Evolutionary conservation across 2,113 vertebrate genomes (phyloP), one percentile per base, ranked within the genome.

Genomic region (Clarias gariepinus): DNA sequence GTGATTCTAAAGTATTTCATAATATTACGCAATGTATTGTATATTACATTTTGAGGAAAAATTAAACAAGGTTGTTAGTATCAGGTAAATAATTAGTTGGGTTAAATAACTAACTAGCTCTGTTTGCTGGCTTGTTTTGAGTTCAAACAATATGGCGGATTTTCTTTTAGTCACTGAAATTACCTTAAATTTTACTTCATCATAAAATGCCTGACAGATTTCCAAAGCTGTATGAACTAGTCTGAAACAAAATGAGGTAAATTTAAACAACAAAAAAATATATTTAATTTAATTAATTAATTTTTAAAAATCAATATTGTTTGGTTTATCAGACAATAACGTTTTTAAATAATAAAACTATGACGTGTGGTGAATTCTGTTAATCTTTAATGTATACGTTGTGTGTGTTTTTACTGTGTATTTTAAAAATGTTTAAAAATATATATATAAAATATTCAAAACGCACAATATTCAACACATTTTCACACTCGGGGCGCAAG

Each of bases 401-500:
- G 1, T 16, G 4, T 15, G 15, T 15, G 5, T 9, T 28, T 28
- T 30, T 78, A 10, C 10, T 19, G 55, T 28, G 28, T 28, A 28
- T 25, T 1, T 1, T n/a, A n/a, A n/a, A n/a, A n/a, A n/a, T n/a
- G n/a, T n/a, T n/a, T n/a, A n/a, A n/a, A n/a, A n/a, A n/a, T n/a
- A n/a, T n/a, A n/a, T n/a, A n/a, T n/a, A n/a, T n/a, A n/a, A n/a
- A n/a, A n/a, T n/a, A n/a, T n/a, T n/a, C n/a, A n/a, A n/a, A n/a
- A n/a, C n/a, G n/a, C n/a, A n/a, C n/a, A 47, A 23, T 2, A 52
- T 4, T 41, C 11, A 60, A 61, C 60, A 61, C 60, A 8, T 61
- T 61, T 61, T 61, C 28, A 30, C 55, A 78, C n/a, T 3, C 2
- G 74, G n/a, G 36, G 41, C 89, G 16, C 66, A 66, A 63, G 89